Conservation (phyloP, 2,888 invertebrate genomes). For the Erebia ligea region DNA sequence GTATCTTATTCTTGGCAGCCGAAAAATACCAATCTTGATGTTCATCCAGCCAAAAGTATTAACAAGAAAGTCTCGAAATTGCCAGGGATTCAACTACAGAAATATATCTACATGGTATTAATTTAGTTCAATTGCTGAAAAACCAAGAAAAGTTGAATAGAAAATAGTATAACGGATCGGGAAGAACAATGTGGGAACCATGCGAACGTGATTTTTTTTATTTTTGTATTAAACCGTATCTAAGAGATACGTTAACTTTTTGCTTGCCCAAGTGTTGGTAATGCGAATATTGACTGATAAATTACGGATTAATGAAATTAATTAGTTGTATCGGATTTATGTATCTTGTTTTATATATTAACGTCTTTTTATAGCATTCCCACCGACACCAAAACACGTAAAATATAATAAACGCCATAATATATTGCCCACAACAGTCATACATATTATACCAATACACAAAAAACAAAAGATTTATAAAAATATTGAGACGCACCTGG, state of each 20-base stretch:
- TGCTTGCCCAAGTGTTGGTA: constrained; percentile 13
- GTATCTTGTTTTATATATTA: not conserved
- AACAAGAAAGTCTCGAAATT: too few relatives aligned
- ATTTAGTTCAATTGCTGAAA: not conserved
- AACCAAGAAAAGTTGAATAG: not conserved
- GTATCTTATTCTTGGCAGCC: too few relatives aligned
- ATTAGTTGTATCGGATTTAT: constrained; percentile 1
- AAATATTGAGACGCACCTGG: too few relatives aligned
- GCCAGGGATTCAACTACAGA: too few relatives aligned
- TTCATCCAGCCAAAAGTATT: too few relatives aligned
- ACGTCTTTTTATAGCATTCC: not conserved
- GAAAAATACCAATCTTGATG: too few relatives aligned
- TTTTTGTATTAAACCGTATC: constrained; percentile 23
- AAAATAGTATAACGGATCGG: constrained; percentile 13
- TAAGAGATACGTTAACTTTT: constrained; percentile 23
- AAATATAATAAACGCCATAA: not conserved
- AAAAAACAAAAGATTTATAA: too few relatives aligned
- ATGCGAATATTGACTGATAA: constrained; percentile 15
- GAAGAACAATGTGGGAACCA: constrained; percentile 28
- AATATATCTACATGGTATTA: not conserved
- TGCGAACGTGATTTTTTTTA: constrained; percentile 30
- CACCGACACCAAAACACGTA: not conserved
- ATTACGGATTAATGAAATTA: constrained; percentile 7
- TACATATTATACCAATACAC: too few relatives aligned
- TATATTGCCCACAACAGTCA: too few relatives aligned